Conservation (phyloP, 2,888 invertebrate genomes). For the Dexiosoma caninum region DNA sequence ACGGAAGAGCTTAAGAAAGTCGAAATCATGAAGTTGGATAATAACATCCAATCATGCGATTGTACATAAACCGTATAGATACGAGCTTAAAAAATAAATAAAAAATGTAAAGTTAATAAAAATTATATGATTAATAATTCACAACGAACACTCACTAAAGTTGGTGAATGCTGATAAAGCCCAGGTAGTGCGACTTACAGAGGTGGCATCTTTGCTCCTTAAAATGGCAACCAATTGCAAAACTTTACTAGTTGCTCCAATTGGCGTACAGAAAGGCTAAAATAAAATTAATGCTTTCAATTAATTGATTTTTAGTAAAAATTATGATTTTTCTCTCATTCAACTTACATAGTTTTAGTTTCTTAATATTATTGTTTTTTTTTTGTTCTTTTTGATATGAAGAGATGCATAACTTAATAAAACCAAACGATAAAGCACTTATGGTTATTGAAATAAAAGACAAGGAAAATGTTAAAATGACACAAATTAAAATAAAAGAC, state of each 20-base stretch:
- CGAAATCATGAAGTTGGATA: constrained; percentile 86
- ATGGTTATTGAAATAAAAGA: background rate
- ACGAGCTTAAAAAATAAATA: constrained; percentile 81
- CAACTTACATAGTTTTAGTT: constrained; percentile 27
- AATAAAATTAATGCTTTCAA: constrained; percentile 41
- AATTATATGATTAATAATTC: background rate
- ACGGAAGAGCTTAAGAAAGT: constrained; percentile 84
- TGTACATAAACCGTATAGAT: constrained; percentile 89
- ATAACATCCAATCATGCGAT: constrained; percentile 85
- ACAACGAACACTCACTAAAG: constrained; percentile 82
- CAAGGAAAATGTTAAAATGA: background rate
- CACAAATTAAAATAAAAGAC: background rate
- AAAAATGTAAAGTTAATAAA: background rate
- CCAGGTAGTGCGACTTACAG: constrained; percentile 89
- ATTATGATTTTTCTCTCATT: no score
- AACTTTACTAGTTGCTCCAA: constrained; percentile 90
- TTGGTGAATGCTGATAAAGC: constrained; percentile 89
- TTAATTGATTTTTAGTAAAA: background rate
- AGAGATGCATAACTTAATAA: background rate
- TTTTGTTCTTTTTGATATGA: constrained; percentile 17
- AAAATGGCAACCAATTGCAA: constrained; percentile 87
- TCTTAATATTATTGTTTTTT: background rate
- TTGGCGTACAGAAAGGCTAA: constrained; percentile 80
- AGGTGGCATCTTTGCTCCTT: constrained; percentile 84
- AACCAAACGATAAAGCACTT: background rate